Percentiles rank a stretch among this genome's conserved stretches.
These are phyloP conservation scores for Camponotus fellah DNA, from an alignment of 2,888 invertebrate genomes.

Conservation along the genomic window DNA sequence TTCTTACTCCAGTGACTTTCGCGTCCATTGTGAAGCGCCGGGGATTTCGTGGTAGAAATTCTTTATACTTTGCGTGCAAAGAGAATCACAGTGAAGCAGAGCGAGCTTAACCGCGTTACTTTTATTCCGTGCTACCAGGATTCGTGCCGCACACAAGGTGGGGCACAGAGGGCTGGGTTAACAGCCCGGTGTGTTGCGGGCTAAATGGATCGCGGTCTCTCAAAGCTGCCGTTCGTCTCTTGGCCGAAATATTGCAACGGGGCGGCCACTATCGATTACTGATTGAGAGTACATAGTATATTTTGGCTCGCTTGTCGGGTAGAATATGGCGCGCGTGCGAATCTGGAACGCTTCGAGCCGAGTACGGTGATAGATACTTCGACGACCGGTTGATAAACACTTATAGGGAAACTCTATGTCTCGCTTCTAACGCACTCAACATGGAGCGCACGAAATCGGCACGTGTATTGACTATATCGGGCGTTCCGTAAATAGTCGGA, in stretches of 20 bases:
- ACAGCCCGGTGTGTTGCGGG: neutral
- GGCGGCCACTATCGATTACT: conserved; percentile 32
- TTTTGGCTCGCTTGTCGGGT: conserved; percentile 22
- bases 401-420: conserved; percentile 39
- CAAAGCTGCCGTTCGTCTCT: conserved; percentile 25
- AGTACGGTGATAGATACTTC: conserved; percentile 14
- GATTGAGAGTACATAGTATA: conserved; percentile 40
- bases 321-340: neutral
- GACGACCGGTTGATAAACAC: conserved; percentile 39
- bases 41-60: conserved; percentile 26
- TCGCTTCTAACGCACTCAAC: conserved; percentile 24
- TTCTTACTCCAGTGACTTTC: neutral
- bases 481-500: neutral
- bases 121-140: conserved; percentile 7
- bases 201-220: conserved; percentile 41
- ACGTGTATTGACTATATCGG: neutral
- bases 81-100: conserved; percentile 40
- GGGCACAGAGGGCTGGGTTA: conserved; percentile 10
- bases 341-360: conserved; percentile 45
- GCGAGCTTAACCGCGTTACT: conserved; percentile 20
- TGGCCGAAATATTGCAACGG: conserved; percentile 40
- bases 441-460: conserved; percentile 21
- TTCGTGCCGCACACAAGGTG: neutral
- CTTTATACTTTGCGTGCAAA: conserved; percentile 8
- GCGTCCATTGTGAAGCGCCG: neutral